These are phyloP conservation scores for Chalcis sispes DNA, from an alignment of 2,888 invertebrate genomes.

Conservation along the genomic window DNA sequence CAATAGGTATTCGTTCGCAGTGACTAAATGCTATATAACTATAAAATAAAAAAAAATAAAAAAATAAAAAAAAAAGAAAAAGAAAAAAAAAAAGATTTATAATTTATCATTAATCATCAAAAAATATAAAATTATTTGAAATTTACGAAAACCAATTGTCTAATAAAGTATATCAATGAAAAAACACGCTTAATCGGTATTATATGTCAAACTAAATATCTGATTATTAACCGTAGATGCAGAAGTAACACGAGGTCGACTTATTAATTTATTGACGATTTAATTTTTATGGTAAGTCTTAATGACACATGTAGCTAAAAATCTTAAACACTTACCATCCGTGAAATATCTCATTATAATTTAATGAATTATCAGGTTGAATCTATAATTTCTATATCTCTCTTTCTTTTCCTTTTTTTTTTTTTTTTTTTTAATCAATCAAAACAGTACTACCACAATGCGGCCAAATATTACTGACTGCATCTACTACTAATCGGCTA, in stretches of 20 bases:
- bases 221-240: background rate
- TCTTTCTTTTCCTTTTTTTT: too few species aligned
- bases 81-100: too few species aligned
- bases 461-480: conserved; percentile 3
- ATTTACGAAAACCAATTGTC: conserved; percentile 18
- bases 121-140: background rate
- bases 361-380: too few species aligned
- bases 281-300: background rate
- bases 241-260: background rate
- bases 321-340: background rate
- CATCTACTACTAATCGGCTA: conserved; percentile 1
- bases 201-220: conserved; percentile 14
- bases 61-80: background rate
- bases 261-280: background rate
- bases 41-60: background rate
- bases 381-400: too few species aligned
- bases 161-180: conserved; percentile 27
- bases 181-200: conserved; percentile 31
- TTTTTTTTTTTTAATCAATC: too few species aligned
- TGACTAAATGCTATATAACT: background rate
- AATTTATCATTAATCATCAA: too few species aligned
- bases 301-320: background rate
- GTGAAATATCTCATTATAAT: too few species aligned
- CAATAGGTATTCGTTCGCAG: background rate
- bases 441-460: too few species aligned